Conservation (phyloP, 2,113 vertebrate genomes). For the Agelaius tricolor region DNA sequence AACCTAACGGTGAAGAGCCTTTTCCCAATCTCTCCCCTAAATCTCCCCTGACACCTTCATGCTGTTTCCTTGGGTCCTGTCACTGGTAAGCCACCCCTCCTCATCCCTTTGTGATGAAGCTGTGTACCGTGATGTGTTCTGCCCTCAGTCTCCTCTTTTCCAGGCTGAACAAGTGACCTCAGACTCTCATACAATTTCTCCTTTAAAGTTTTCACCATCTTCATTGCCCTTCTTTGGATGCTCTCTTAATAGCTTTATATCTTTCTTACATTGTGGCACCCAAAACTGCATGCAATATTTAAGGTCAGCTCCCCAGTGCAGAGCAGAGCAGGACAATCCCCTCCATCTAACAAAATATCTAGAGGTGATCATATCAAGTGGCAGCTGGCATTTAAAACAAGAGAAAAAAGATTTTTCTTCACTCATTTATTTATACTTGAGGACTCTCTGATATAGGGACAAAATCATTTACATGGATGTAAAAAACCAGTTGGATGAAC, state of each 20-base stretch:
- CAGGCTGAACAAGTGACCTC: neutral
- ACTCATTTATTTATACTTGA: neutral
- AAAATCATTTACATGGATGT: rapidly evolving
- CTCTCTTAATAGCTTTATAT: neutral
- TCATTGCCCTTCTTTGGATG: neutral
- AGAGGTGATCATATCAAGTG: neutral
- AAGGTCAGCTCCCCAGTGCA: rapidly evolving
- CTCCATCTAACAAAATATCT: neutral
- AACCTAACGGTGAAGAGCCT: neutral
- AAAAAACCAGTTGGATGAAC: neutral
- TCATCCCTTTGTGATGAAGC: neutral
- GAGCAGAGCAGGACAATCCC: neutral
- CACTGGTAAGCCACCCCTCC: neutral
- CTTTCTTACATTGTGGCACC: neutral
- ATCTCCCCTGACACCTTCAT: neutral
- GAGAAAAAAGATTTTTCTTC: neutral
- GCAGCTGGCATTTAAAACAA: neutral
- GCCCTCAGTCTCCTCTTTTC: neutral
- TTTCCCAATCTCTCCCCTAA: neutral
- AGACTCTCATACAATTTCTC: rapidly evolving
- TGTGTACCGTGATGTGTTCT: rapidly evolving
- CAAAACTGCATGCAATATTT: rapidly evolving
- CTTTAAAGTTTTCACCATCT: neutral
- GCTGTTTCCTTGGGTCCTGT: neutral
- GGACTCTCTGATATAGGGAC: neutral